These are phyloP conservation scores for Cyprinodon variegatus DNA, from an alignment of 2,113 vertebrate species.

Conservation along the genomic window DNA sequence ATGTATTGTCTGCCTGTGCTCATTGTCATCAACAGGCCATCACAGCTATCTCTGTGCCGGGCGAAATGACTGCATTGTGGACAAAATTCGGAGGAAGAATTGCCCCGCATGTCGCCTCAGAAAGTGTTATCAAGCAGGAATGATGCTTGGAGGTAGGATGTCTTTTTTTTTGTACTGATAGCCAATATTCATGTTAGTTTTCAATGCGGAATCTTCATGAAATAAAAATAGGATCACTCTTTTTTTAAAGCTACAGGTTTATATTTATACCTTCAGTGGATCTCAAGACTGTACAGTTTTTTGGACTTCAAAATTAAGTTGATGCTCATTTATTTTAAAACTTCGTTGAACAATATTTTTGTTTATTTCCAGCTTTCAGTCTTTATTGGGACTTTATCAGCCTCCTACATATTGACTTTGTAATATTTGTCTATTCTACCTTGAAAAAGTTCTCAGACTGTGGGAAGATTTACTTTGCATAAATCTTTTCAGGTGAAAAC, in stretches of 20 bases:
- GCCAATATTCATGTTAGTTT: not conserved
- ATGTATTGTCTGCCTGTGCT: constrained; percentile 29
- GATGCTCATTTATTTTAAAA: not conserved
- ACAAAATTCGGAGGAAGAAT: constrained; percentile 98
- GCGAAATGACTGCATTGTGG: constrained; percentile 97
- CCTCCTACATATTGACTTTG: not conserved
- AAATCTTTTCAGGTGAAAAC: not conserved
- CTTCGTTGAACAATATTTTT: not conserved
- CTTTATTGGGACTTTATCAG: not conserved
- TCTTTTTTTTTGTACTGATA: not conserved
- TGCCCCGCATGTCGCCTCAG: constrained; percentile 95
- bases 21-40: constrained; percentile 83
- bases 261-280: not conserved
- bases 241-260: not conserved
- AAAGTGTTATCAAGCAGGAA: constrained; percentile 97
- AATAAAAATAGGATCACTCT: not conserved
- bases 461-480: not conserved
- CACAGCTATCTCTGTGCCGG: constrained; percentile 98
- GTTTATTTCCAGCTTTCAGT: not conserved
- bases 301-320: not conserved
- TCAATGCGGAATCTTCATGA: not conserved
- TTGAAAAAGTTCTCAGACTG: too few species aligned
- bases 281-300: not conserved
- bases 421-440: not conserved
- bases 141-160: constrained; percentile 95